Evolutionary conservation across 2,113 vertebrate species (phyloP), one percentile per base, ranked within the genome.

Genomic region (Pontoporia blainvillei): DNA sequence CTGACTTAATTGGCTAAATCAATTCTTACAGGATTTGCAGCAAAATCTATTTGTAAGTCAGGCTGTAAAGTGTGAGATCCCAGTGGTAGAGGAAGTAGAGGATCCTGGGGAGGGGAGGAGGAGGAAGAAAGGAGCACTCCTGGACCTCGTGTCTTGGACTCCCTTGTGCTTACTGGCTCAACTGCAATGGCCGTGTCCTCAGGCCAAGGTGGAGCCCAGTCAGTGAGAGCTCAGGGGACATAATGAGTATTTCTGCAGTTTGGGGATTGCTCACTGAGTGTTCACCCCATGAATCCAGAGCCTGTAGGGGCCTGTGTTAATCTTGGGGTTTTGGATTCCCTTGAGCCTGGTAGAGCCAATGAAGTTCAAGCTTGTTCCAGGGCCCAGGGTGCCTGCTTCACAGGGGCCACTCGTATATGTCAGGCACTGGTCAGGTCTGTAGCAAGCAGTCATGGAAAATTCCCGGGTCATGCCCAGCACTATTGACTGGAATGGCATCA

Each of bases 1-100:
- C 86, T 91, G 39, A n/a, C 79, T 93, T 91, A 96, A 91, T 96
- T 92, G 79, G 39, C 71, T 73, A 54, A 62, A 75, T 94, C 91
- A 84, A n/a, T 75, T 91, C 73, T 97, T 79, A 17, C 27, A 86
- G 82, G 92, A 89, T 62, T 93, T 57, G 41, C 39, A 49, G 73
- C 27, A 66, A 72, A 90, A 61, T 67, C 64, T 78, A 14, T 84
- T 86, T 91, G 57, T 41, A 87, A 82, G 54, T 71, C 39, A 59
- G 49, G 11, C 61, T 82, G 8, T 83, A 18, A 93, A 78, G 71
- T 36, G 17, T 89, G 39, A 12, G 25, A 29, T 31, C 52, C 61
- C 31, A 7, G 44, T 46, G 73, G 36, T 2, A 18, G 86, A 95
- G 34, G 23, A 66, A n/a, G 72, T 29, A 1, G 34, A 34, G 31